Conservation (phyloP, 1,140 invertebrate genomes). For the Drosophila sp. region DNA sequence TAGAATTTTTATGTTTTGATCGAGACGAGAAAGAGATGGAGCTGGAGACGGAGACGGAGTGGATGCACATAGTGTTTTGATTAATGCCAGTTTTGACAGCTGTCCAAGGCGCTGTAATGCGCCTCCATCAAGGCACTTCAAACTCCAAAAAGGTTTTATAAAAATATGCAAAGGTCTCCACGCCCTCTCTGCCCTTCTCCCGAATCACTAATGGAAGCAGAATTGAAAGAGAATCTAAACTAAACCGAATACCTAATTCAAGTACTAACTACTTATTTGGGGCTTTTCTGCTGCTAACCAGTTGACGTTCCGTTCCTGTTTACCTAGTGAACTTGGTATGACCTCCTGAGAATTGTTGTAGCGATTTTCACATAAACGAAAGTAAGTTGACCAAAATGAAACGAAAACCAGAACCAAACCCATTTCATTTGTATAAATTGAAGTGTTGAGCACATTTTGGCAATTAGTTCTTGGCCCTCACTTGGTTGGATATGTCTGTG, state of each 20-base stretch:
- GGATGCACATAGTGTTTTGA: conserved; percentile 67
- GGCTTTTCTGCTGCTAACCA: background rate
- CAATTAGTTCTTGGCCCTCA: conserved; percentile 23
- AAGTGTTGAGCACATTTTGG: background rate
- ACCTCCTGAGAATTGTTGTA: conserved; percentile 53
- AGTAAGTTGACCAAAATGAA: conserved; percentile 48
- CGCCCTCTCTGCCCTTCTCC: too few species aligned
- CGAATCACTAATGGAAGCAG: too few species aligned
- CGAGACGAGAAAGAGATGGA: background rate
- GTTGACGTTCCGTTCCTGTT: background rate
- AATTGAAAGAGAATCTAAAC: too few species aligned
- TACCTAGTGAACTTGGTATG: conserved; percentile 37
- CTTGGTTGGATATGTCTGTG: conserved; percentile 7
- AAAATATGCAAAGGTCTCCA: background rate
- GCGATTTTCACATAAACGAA: conserved; percentile 65
- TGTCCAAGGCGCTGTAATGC: conserved; percentile 42
- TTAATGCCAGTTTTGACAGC: conserved; percentile 79
- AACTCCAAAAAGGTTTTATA: conserved; percentile 6
- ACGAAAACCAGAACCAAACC: background rate
- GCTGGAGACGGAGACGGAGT: background rate
- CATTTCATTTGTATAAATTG: conserved; percentile 44
- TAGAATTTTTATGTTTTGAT: conserved; percentile 8
- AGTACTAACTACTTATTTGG: too few species aligned
- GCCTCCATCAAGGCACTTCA: conserved; percentile 12
- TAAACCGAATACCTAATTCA: too few species aligned